Evolutionary conservation across 2,797 vertebrate genomes (phyloP).

Genomic region (Chloroceryle amazona): DNA sequence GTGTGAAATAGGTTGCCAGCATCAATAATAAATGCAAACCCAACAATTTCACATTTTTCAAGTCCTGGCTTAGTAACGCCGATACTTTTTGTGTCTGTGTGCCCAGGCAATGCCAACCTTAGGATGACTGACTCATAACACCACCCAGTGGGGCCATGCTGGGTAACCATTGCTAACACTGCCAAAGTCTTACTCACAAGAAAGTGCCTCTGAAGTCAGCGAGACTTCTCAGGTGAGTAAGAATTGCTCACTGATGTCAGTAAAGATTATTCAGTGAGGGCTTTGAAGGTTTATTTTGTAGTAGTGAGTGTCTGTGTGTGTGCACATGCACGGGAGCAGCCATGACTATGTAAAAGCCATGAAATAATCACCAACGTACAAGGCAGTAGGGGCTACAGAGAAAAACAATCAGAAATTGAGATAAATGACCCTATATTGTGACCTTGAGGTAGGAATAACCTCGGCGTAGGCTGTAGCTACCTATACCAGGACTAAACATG

Average conservation of each 20-base stretch:
- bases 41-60: background rate
- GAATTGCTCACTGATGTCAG: conserved; percentile 24
- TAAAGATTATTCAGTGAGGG: background rate
- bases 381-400: background rate
- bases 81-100: background rate
- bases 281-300: conserved; percentile 13
- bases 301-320: background rate
- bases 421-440: background rate
- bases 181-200: background rate
- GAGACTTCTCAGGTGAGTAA: conserved; percentile 12
- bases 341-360: background rate
- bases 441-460: conserved; percentile 2
- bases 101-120: background rate
- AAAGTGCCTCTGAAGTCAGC: conserved; percentile 19
- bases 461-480: background rate
- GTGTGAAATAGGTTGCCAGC: background rate
- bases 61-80: background rate
- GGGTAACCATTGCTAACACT: background rate
- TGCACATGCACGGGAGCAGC: background rate
- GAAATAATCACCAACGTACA: background rate
- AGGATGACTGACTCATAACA: background rate
- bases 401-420: conserved; percentile 7
- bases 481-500: background rate
- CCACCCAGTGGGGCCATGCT: background rate
- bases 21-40: background rate